Conservation (phyloP, 2,888 invertebrate species). For the Cephus runcator region DNA sequence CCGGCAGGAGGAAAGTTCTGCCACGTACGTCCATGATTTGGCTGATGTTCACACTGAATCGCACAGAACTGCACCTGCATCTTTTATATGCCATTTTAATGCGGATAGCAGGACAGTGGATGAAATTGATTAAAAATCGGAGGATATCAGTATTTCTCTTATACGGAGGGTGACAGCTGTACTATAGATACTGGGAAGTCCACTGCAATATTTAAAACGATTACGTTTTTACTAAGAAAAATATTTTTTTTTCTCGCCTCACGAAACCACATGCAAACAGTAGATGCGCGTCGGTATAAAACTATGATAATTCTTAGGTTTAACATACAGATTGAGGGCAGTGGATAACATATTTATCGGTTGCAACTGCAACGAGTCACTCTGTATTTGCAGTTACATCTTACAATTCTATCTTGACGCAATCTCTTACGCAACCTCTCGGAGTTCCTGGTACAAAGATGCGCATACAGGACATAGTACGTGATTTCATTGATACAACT, state of each 20-base stretch:
- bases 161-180: background rate
- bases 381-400: no score
- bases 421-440: constrained; percentile 71
- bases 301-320: background rate
- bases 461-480: constrained; percentile 73
- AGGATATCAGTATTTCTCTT: background rate
- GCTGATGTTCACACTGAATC: background rate
- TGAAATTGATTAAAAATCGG: background rate
- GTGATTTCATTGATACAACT: background rate
- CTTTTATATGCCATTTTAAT: background rate
- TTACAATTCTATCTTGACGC: no score
- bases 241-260: background rate
- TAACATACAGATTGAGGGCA: no score
- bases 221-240: background rate
- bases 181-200: background rate
- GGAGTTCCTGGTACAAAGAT: constrained; percentile 75
- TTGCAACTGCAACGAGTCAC: no score
- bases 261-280: background rate
- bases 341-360: no score
- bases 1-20: constrained; percentile 14
- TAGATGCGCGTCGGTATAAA: background rate
- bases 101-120: background rate
- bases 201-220: background rate
- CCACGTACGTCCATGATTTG: background rate
- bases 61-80: background rate